Percentiles rank a stretch among this genome's conserved stretches.
Conservation (phyloP, 2,888 invertebrate species). For the Sepiola atlantica region DNA sequence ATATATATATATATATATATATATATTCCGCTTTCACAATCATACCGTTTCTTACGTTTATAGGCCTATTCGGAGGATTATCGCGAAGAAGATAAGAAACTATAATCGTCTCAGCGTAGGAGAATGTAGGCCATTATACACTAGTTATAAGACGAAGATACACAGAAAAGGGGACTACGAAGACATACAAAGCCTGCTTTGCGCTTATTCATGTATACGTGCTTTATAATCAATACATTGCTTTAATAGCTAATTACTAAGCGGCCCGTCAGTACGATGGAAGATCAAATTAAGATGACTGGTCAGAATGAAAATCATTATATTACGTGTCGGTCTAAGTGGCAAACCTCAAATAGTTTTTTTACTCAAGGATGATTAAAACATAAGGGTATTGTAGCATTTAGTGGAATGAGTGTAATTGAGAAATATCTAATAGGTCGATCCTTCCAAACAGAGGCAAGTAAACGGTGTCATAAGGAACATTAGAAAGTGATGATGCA, state of each 20-base stretch:
- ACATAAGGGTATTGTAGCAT: neutral
- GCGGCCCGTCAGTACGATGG: neutral
- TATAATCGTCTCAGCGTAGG: neutral
- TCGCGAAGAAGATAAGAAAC: neutral
- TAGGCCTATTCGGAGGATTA: neutral
- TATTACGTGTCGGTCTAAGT: neutral
- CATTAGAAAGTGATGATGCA: no score
- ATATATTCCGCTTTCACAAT: neutral
- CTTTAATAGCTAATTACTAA: neutral
- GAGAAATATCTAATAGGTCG: no score
- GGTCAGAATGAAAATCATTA: neutral
- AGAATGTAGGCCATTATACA: neutral
- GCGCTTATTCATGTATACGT: neutral
- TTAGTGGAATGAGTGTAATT: neutral
- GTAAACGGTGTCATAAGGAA: no score
- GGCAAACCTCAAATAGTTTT: neutral
- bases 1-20: no score
- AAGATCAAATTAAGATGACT: neutral
- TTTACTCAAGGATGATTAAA: neutral
- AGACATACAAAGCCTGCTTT: neutral
- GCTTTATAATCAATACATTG: neutral
- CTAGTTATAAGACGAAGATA: neutral
- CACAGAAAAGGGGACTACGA: neutral
- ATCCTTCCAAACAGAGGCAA: no score
- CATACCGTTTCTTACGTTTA: neutral